Base-by-base conservation (phyloP, 2,888 invertebrate species). In the Sussaba pulchella region DNA sequence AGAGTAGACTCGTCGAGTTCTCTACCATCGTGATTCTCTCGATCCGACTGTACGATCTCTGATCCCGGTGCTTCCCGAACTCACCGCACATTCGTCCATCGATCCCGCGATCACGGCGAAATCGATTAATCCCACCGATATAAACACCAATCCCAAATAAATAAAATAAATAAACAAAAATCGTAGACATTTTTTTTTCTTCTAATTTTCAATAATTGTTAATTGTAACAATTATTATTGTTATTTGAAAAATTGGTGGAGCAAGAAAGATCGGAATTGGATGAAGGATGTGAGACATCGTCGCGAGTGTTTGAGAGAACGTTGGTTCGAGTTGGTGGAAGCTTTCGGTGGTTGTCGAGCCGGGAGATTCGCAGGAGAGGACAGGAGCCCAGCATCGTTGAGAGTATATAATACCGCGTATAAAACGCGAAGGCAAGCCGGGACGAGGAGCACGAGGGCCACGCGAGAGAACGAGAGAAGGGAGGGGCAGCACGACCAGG, bases 401-500 rank as follows among this genome's bases (percentile, higher is more conserved):
- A 47, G 64, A 77, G 39, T 59, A 63, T 31, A 70, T 64, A 57
- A 78, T 64, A 64, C 10, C 2, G 2, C 31, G 31, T 31, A 5
- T 31, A 31, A 31, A 31, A 6, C 31, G 31, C 31, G 31, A 31
- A 31, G 4, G 31, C 31, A 31, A 31, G 31, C 31, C 31, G 31
- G 31, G 31, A 31, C 31, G 31, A 31, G 31, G 6, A 6, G 31
- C 2, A 31, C 31, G 6, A 2, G 6, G 31, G 6, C 31, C 2
- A 6, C 2, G 31, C 2, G 6, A 31, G 31, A 31, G 31, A 31
- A 5, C 6, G 31, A 31, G 31, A 31, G 31, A 85, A 89, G 88
- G 91, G 91, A 90, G 91, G 91, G 91, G 89, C 88, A 85, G 57
- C 31, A 57, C 57, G 31, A 86, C 66, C 75, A 70, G 79, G 70